Base-by-base conservation (phyloP, 2,113 vertebrate genomes). In the Malaclemys terrapin region DNA sequence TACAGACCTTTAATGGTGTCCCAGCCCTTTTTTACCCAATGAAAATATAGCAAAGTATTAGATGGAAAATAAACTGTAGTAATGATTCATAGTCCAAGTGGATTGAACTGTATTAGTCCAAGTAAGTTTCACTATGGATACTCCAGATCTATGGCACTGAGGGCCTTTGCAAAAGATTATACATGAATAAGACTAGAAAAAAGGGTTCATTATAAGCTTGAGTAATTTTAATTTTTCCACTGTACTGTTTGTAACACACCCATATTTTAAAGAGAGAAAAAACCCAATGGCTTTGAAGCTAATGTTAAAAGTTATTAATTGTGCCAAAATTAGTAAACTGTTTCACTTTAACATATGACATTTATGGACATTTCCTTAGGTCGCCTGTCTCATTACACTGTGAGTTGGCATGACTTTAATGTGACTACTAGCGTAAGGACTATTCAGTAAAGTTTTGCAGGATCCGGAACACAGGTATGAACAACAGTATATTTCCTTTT, bases 41-140 rank as follows among this genome's bases (percentile, higher is more conserved):
- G 6, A 31, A 1, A 3, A 12, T 4, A 29, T 0, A 0, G 35
- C 35, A 10, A 69, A n/a, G 65, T 69, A 31, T 69, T 16, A 69
- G 54, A 20, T 1, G 1, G 0, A 24, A 10, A 45, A 20, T 3
- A 42, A 38, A 35, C 62, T 57, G 65, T 20, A 38, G 19, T 76
- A 65, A 50, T 1, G 0, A 45, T 25, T 76, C 87, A n/a, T 31
- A 54, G 49, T 87, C 62, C 52, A 80, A 10, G 16, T 8, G 19
- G 78, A 50, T 0, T n/a, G 47, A 86, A 75, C 38, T 72, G 8
- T 72, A 72, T 17, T 38, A 72, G 17, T 72, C 17, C 65, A 20
- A 72, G 20, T n/a, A 72, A n/a, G 8, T 72, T 72, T 72, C 65
- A 72, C 35, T 72, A 11, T 38, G n/a, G 17, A 72, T n/a, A 38